Evolutionary conservation across 2,113 vertebrate genomes (phyloP).

Genomic region (Sorex fumeus): DNA sequence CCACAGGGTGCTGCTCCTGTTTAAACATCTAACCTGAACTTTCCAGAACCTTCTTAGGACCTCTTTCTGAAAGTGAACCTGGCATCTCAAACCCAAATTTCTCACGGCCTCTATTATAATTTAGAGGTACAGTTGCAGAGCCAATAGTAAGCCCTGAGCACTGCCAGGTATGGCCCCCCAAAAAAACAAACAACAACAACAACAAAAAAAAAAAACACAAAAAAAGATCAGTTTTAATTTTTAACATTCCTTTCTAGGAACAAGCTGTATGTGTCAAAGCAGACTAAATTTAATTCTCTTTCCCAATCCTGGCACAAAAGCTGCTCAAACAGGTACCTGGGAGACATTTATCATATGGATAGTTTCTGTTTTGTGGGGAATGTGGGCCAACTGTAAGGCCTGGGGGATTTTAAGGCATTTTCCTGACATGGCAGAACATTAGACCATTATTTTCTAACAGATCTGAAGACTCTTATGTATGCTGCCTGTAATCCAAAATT

Average conservation of each 20-base stretch:
- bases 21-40: constrained; percentile 48
- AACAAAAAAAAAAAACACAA: constrained; percentile 26
- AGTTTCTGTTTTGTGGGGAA: constrained; percentile 28
- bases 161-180: no score
- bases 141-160: no score
- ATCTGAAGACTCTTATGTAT: constrained; percentile 15
- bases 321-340: constrained; percentile 12
- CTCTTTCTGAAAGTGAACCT: constrained; percentile 39
- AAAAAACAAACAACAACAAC: background rate
- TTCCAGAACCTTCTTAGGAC: background rate
- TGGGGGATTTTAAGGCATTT: constrained; percentile 1
- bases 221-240: constrained; percentile 66
- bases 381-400: background rate
- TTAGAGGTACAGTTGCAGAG: constrained; percentile 49
- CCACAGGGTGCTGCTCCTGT: background rate
- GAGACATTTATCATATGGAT: background rate
- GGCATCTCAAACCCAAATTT: constrained; percentile 14
- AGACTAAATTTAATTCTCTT: constrained; percentile 53
- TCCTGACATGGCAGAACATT: background rate
- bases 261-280: constrained; percentile 62
- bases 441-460: constrained; percentile 25
- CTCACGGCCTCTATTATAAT: constrained; percentile 1
- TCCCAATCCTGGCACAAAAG: background rate
- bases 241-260: constrained; percentile 67
- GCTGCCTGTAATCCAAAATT: background rate